phyloP scores from a whole-genome alignment of 2,888 invertebrate species.

The Bruchidius siliquastri region DNA sequence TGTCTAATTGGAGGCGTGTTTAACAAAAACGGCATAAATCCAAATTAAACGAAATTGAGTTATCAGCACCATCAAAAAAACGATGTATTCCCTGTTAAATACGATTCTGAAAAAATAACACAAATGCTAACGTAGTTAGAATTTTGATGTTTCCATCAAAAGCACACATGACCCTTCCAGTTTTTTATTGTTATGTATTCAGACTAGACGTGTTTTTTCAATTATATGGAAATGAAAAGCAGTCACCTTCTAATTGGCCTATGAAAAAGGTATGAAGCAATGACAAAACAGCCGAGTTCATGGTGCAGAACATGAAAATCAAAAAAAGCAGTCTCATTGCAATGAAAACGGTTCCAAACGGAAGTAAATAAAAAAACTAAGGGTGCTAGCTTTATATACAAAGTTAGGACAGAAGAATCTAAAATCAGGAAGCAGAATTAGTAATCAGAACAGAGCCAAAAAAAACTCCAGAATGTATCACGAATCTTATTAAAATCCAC shows the following conservation, averaged over 20 bases:
- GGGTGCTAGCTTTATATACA: slow-evolving; percentile 5
- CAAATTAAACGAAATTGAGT: too few relatives aligned
- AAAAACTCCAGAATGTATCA: not conserved
- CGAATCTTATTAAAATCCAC: not conserved
- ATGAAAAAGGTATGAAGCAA: slow-evolving; percentile 8
- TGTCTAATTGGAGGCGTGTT: too few relatives aligned
- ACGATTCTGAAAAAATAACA: too few relatives aligned
- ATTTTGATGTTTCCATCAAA: slow-evolving; percentile 6
- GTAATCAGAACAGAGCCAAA: not conserved
- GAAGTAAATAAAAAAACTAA: slow-evolving; percentile 8
- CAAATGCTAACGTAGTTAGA: too few relatives aligned
- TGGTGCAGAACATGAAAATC: slow-evolving; percentile 14
- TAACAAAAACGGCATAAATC: too few relatives aligned
- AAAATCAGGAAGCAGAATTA: not conserved
- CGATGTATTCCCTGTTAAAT: too few relatives aligned
- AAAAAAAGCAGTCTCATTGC: slow-evolving; percentile 12
- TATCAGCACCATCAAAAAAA: too few relatives aligned
- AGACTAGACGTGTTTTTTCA: not conserved
- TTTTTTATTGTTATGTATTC: not conserved
- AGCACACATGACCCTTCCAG: slow-evolving; percentile 6
- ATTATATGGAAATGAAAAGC: slow-evolving; percentile 4
- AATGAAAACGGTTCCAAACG: slow-evolving; percentile 8
- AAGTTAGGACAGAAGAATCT: slow-evolving; percentile 5
- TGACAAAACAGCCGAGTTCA: slow-evolving; percentile 12
- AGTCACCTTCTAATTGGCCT: slow-evolving; percentile 11